Percentiles rank a stretch among this genome's conserved stretches.
phyloP scores from a whole-genome alignment of 2,797 vertebrate genomes.

The Enteromius radiatus region DNA sequence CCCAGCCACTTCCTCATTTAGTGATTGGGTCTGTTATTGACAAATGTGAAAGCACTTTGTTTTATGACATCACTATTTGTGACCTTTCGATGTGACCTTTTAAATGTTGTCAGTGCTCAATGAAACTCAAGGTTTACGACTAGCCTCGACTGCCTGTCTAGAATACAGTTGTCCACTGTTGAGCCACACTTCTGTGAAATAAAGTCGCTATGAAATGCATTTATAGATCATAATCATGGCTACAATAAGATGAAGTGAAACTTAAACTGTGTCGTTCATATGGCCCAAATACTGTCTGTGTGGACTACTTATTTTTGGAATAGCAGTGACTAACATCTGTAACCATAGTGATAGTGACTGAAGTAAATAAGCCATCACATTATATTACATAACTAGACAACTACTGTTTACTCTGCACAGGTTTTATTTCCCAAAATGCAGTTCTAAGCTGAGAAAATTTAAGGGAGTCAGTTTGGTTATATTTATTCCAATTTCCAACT shows the following conservation, averaged over 20 bases:
- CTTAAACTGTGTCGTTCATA: not conserved
- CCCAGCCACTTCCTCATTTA: conserved; percentile 5
- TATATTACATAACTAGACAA: not conserved
- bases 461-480: not conserved
- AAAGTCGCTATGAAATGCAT: not conserved
- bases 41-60: conserved; percentile 15
- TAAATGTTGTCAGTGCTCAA: conserved; percentile 9
- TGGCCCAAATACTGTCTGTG: not conserved
- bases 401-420: not conserved
- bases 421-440: not conserved
- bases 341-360: not conserved
- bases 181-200: not conserved
- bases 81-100: conserved; percentile 33
- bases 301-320: not conserved
- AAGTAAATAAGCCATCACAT: not conserved
- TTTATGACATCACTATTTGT: conserved; percentile 14
- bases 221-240: not conserved
- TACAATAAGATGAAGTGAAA: not conserved
- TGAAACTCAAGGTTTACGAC: conserved; percentile 16
- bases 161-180: not conserved
- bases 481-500: not conserved
- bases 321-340: not conserved
- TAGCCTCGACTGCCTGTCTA: conserved; percentile 15
- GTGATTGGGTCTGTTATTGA: conserved; percentile 13
- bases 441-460: not conserved